Evolutionary conservation across 2,888 invertebrate species (phyloP), one percentile per base, ranked within the genome.

Genomic region (Leptopilina drosophilae): DNA sequence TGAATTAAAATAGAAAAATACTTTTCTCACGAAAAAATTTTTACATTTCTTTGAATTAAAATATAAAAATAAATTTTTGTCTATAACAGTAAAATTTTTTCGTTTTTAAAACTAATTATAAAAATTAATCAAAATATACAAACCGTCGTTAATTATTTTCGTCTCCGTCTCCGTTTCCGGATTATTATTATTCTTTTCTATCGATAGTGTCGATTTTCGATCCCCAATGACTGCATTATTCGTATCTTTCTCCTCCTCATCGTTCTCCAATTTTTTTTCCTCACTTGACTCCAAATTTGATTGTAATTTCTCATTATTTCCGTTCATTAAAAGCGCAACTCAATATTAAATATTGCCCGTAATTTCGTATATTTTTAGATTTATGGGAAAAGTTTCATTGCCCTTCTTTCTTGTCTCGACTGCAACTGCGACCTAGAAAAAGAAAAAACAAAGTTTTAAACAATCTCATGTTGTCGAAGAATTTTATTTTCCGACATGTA

Each of bases 301-400:
- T 33, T 33, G 33, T 78, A 84, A 46, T 40, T 78, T 78, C 53
- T 76, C 88, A 88, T 89, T 85, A 76, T 87, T 85, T 67, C 84
- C 83, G 84, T 87, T 88, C 88, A 88, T 88, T 84, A 86, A 86
- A 83, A 86, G 83, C 78, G 82, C 77, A 79, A 56, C 79, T 83
- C 33, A 79, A 26, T 75, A 76, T 76, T 66, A 56, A 64, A 53
- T 46, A n/a, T 8, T 33, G 12, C 33, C 20, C 14, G 53, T 14
- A 69, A 53, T 73, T 56, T 56, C 14, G 14, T 46, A 56, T 40
- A 53, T 73, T 14, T 56, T 53, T 33, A 53, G 33, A 53, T 73
- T 56, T 73, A 73, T 73, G 33, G 73, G 53, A 49, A 69, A 77
- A 62, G 82, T 82, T 82, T 86, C 87, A 87, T 87, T 20, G 82